A percentile compares a stretch with the other conserved stretches of the same genome.
Conservation (phyloP, 2,113 vertebrate species). For the Copsychus sechellarum region DNA sequence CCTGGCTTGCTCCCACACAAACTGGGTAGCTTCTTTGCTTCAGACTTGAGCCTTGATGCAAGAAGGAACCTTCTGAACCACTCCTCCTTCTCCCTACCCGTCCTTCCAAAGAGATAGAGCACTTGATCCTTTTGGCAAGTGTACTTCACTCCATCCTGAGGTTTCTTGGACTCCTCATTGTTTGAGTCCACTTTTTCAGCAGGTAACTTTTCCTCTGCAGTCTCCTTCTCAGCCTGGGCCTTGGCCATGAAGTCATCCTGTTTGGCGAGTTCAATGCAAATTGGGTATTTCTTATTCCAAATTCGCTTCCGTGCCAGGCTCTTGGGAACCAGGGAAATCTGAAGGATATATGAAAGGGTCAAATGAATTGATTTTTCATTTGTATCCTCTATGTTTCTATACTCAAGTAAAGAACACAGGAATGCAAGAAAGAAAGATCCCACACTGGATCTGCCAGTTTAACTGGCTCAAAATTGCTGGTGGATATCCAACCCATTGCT, state of each 20-base stretch:
- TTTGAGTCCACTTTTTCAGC: conserved; percentile 75
- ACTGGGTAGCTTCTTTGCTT: conserved; percentile 75
- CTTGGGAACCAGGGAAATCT: conserved; percentile 94
- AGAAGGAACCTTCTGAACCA: conserved; percentile 93
- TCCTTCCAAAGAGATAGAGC: conserved; percentile 95
- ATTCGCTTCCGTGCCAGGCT: conserved; percentile 93
- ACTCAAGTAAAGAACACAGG: background rate
- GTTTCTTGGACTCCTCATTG: conserved; percentile 81
- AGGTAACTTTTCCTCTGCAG: conserved; percentile 73
- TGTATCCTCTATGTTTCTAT: background rate
- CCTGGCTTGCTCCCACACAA: conserved; percentile 83
- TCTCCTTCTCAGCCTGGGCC: conserved; percentile 81
- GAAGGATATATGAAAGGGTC: background rate
- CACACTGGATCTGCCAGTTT: background rate
- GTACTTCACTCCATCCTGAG: conserved; percentile 66
- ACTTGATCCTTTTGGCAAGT: conserved; percentile 78
- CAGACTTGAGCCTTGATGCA: conserved; percentile 83
- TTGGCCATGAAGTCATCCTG: conserved; percentile 98
- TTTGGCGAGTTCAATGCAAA: conserved; percentile 91
- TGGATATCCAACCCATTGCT: background rate
- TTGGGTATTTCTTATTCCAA: conserved; percentile 99
- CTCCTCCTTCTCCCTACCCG: conserved; percentile 95
- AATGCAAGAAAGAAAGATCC: background rate
- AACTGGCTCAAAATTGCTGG: background rate
- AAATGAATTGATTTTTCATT: background rate